Conservation (phyloP, 2,113 vertebrate species). For the Anoplopoma fimbria region DNA sequence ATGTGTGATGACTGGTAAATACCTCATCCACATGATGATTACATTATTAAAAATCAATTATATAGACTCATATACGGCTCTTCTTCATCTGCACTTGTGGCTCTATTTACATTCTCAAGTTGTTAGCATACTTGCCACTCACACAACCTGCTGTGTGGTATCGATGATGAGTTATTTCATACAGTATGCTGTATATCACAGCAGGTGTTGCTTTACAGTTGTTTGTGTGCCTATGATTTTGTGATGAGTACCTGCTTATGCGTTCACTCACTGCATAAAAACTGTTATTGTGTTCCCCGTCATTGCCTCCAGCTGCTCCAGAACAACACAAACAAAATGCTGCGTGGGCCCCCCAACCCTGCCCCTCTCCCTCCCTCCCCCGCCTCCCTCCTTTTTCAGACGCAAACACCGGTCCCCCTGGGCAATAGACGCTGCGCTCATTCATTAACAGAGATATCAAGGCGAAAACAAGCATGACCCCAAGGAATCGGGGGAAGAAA, state of each 20-base stretch:
- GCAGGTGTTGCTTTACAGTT: slow-evolving; percentile 67
- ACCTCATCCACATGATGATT: not conserved
- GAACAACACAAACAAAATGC: slow-evolving; percentile 74
- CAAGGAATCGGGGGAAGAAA: slow-evolving; percentile 46
- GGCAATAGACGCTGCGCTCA: slow-evolving; percentile 57
- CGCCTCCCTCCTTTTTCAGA: slow-evolving; percentile 49
- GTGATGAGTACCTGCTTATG: slow-evolving; percentile 69
- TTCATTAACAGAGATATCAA: slow-evolving; percentile 79
- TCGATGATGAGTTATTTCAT: slow-evolving; percentile 32
- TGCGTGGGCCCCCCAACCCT: slow-evolving; percentile 14
- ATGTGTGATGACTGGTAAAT: not conserved
- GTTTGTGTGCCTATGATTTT: slow-evolving; percentile 56
- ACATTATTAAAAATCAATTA: not conserved
- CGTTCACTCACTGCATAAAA: slow-evolving; percentile 64
- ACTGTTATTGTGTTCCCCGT: slow-evolving; percentile 75
- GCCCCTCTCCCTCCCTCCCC: slow-evolving; percentile 16
- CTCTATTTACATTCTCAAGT: slow-evolving; percentile 33
- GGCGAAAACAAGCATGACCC: slow-evolving; percentile 71
- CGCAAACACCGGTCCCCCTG: slow-evolving; percentile 62
- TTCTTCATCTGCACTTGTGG: not conserved
- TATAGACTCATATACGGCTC: not conserved
- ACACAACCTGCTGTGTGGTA: slow-evolving; percentile 10
- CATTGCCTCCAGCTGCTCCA: slow-evolving; percentile 78
- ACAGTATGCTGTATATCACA: slow-evolving; percentile 26
- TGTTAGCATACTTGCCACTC: slow-evolving; percentile 1